Base-by-base conservation (phyloP, 2,888 invertebrate genomes). In the Brachypalpus laphriformis region DNA sequence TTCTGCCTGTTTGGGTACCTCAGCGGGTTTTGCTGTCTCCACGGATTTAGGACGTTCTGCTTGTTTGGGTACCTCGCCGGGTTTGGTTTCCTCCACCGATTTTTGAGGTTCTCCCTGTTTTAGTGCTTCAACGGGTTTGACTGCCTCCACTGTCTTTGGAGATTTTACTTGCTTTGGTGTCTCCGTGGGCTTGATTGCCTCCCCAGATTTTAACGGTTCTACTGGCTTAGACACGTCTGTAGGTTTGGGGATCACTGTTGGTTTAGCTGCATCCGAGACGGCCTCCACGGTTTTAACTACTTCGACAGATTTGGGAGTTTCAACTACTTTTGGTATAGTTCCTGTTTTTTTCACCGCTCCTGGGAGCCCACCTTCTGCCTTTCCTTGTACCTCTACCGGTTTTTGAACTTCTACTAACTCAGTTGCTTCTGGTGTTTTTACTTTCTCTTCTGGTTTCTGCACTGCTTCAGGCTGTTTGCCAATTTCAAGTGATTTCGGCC, bases 251-350 rank as follows among this genome's bases (percentile, higher is more conserved):
- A 3, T 11, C 0, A 49, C 59, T 5, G 3, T 2, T 0, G 25
- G 20, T 2, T 49, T 61, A 9, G 34, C 8, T 25, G 5, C 25
- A 4, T 25, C 25, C 8, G 9, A 8, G 1, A 3, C 14, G 0
- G 3, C 28, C 3, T 61, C 78, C 7, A 8, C 28, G 0, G 63
- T 9, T 45, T 78, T 25, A 98, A 98, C 89, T 98, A 93, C 97
- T 98, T 97, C 92, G 98, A 98, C 37, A 98, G 97, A 90, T 34
- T 66, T 76, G 8, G 40, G 8, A n/a, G 59, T 6, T 16, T 66
- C 66, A 20, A 49, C 20, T 14, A 40, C 47, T 47, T 71, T 77
- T 42, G 77, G 76, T 14, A 37, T 65, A 8, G 75, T 59, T n/a
- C 66, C 82, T n/a, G 70, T 61, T 42, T 65, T 57, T 34, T 65